Evolutionary conservation across 2,797 vertebrate species (phyloP), one percentile per base, ranked within the genome.

Genomic region (Anableps anableps): DNA sequence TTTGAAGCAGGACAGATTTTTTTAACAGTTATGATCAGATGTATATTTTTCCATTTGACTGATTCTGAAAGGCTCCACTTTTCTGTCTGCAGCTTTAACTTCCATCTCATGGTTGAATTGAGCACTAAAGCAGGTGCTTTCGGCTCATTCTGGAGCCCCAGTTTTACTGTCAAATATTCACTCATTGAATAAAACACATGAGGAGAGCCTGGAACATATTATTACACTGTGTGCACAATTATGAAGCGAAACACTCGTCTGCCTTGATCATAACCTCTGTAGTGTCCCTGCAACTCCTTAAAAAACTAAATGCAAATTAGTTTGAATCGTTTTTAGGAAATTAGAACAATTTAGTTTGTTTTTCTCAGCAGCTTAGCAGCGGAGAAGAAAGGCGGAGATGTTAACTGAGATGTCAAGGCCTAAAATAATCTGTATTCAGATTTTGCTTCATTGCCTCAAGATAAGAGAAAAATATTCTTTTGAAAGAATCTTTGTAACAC

Each of bases 121-220:
- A n/a, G 53, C 53, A 5, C 26, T 58, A 43, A 82, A 53, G 21
- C 74, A 29, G 80, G 76, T 66, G 51, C 14, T 29, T 72, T 1
- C 2, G 47, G 53, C 60, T 53, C 66, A 68, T 73, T 70, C 77
- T 26, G 41, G 31, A 82, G 31, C 17, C 0, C 34, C n/a, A 29
- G 58, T 26, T 74, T 38, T 72, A 43, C 2, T 45, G 73, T 26
- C 73, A 72, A 3, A 75, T 81, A 43, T 75, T 66, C 14, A 17
- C 64, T 10, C 43, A 34, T 76, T 64, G 11, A 60, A 62, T 51
- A 55, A 74, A 72, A 8, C 5, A 16, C 47, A 55, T 19, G 41
- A 66, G 34, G 72, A 74, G 29, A 60, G 41, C 66, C 55, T 73
- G 73, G 58, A 34, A 51, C 79, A 31, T 72, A n/a, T 81, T 70